Base-by-base conservation (phyloP, 2,113 vertebrate genomes). In the Scolopax mira region DNA sequence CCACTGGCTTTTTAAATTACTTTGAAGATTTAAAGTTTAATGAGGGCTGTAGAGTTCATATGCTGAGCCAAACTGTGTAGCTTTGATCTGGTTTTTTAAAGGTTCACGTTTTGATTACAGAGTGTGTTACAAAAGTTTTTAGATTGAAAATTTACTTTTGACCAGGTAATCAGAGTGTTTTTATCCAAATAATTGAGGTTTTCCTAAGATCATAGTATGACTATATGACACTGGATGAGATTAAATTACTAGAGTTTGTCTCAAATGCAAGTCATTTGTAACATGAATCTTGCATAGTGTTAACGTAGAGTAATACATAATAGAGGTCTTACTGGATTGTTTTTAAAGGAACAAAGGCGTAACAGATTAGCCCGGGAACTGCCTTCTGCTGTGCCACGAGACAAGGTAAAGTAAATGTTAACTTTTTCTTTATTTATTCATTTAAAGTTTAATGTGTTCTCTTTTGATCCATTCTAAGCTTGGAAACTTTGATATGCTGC, bases 311-410 rank as follows among this genome's bases (percentile, higher is more conserved):
- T 44, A 74, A 69, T 78, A n/a, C 13, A 35, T 97, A 95, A 96
- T 27, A 74, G 81, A 65, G 61, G 28, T 91, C 82, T 96, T 96
- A 81, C 69, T 52, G 94, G 69, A 17, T 80, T 97, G 81, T 71
- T 94, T 97, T 97, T 96, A 84, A 95, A 99, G 99, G 99, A 99
- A 89, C 99, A 99, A 91, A 99, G 99, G 93, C 98, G 99, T 90
- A 99, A 99, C 97, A 98, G 99, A 85, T 94, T 98, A 96, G 98
- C 99, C 96, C 98, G 99, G 97, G 99, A 99, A 73, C 85, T 99
- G 44, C 98, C 99, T 67, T 97, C 99, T 54, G 80, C 98, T 57
- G 98, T 98, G 51, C 96, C 98, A 84, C 98, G 99, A 97, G 99
- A 99, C 94, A 99, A 99, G 98, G 99, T 99, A 98, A 48, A 92